Base-by-base conservation (phyloP, 1,140 invertebrate species). In the Bombus cullumanus region DNA sequence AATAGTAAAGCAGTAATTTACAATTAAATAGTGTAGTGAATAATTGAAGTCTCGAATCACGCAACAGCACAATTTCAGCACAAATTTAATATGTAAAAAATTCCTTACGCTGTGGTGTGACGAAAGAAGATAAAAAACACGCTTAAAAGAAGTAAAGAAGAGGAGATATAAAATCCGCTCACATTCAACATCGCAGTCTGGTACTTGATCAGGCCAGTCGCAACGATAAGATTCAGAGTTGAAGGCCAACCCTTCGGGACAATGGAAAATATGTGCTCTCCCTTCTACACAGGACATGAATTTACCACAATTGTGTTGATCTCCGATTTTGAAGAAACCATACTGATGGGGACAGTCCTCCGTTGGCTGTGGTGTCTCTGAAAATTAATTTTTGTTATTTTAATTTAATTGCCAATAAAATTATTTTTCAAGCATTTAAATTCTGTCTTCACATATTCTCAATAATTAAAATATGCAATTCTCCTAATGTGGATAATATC, bases 241-340 rank as follows among this genome's bases (percentile, higher is more conserved):
- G 94, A 98, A 99, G 12, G 98, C 98, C 28, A 99, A 94, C 34
- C 98, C 98, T 93, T 98, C 98, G 0, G 97, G 97, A 92, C 98
- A 98, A 28, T 96, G 96, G 90, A 96, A 96, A 18, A 96, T 92
- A 88, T 96, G 97, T 12, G 96, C 96, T 2, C 95, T 95, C 18
- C 98, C 98, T 68, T 97, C 96, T 0, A 97, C 97, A 91, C 98
- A 99, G 90, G 97, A 98, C 94, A 97, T 97, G 93, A 98, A 99
- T 88, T 97, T 96, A 22, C 98, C 97, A 92, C 98, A 99, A 91
- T 98, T 96, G 0, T 94, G 92, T 10, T 95, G 91, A 91, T 98
- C 97, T 3, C 97, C 97, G 75, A 97, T 93, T 87, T 97, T 96
- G 94, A 97, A 98, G 91, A 98, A 97, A 0, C 98, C 98, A 89